Evolutionary conservation across 2,797 vertebrate genomes (phyloP).

Genomic region (Semotilus atromaculatus): DNA sequence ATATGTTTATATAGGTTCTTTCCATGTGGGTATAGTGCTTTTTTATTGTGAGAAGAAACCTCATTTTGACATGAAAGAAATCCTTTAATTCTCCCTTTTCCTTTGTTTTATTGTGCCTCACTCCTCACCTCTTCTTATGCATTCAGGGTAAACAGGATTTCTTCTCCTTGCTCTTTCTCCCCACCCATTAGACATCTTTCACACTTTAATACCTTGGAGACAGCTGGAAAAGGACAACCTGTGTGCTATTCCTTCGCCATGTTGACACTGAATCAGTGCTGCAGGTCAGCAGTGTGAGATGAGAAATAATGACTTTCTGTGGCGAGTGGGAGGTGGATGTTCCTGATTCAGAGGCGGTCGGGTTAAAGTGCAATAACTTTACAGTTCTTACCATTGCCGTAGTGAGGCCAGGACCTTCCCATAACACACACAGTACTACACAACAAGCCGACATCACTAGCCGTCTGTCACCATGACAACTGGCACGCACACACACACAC

Average conservation of each 20-base stretch:
- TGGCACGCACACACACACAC: constrained; percentile 15
- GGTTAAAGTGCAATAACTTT: constrained; percentile 47
- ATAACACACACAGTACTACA: constrained; percentile 8
- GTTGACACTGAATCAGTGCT: constrained; percentile 65
- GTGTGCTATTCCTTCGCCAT: constrained; percentile 52
- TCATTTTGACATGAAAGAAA: not conserved
- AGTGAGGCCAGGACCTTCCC: constrained; percentile 23
- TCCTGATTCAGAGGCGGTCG: constrained; percentile 12
- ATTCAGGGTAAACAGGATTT: constrained; percentile 62
- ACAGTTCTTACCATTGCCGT: constrained; percentile 49
- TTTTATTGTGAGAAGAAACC: too few relatives aligned
- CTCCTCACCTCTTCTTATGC: constrained; percentile 30
- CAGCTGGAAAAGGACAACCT: constrained; percentile 58
- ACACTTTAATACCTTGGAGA: constrained; percentile 64
- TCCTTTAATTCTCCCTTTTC: not conserved
- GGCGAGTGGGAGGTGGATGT: constrained; percentile 30
- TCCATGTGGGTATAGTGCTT: not conserved
- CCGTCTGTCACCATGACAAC: constrained; percentile 42
- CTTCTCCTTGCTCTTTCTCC: constrained; percentile 49
- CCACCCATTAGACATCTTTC: constrained; percentile 60
- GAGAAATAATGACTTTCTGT: constrained; percentile 67
- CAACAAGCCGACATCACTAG: not conserved
- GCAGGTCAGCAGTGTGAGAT: constrained; percentile 54
- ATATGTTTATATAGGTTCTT: too few relatives aligned
- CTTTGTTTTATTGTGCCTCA: not conserved